Evolutionary conservation across 2,888 invertebrate species (phyloP).

Genomic region (Adelphocoris suturalis): DNA sequence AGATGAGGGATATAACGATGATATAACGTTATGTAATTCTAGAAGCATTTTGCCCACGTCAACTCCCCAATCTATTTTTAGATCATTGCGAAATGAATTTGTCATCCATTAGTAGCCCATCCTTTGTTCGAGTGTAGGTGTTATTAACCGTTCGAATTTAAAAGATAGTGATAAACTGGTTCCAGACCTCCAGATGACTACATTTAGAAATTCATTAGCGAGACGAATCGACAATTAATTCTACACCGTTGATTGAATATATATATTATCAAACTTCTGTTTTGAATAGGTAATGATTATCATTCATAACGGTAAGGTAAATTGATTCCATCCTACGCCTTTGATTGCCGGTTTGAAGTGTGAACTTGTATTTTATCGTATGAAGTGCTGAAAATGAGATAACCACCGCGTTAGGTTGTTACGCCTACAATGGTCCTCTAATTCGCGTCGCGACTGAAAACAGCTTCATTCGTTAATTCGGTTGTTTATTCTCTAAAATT

Average conservation of each 20-base stretch:
- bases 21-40: too few species aligned
- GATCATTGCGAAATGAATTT: too few species aligned
- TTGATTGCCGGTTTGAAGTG: slow-evolving; percentile 2
- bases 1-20: too few species aligned
- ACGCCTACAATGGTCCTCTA: neutral
- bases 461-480: neutral
- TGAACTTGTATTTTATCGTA: neutral
- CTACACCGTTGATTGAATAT: slow-evolving; percentile 4
- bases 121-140: too few species aligned
- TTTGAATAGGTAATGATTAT: neutral
- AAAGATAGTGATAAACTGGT: neutral
- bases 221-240: neutral
- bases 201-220: neutral
- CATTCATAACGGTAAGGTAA: neutral
- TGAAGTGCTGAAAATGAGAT: slow-evolving; percentile 17
- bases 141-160: too few species aligned
- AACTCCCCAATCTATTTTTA: too few species aligned
- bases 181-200: neutral
- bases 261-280: slow-evolving; percentile 1
- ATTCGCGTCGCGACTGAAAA: neutral
- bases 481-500: neutral
- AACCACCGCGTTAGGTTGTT: slow-evolving; percentile 4
- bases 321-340: neutral
- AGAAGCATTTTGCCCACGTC: too few species aligned
- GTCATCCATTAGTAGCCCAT: too few species aligned